Conservation (phyloP, 2,888 invertebrate genomes). For the Aspidiotus destructor region DNA sequence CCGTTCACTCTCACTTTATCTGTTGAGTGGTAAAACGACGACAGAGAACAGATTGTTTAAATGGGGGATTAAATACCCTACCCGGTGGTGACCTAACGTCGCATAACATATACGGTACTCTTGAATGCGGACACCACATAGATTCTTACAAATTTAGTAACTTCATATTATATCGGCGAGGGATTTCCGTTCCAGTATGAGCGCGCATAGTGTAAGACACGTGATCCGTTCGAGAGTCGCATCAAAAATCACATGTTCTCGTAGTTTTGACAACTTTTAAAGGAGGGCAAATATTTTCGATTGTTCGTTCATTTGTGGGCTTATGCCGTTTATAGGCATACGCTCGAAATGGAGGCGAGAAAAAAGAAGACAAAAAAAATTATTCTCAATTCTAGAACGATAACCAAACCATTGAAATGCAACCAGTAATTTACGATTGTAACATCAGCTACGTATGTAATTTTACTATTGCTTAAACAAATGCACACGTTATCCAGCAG, state of each 20-base stretch:
- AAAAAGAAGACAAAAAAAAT: neutral
- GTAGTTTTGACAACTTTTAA: neutral
- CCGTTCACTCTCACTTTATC: conserved; percentile 9
- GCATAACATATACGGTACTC: neutral
- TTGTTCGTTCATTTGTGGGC: neutral
- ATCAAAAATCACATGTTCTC: neutral
- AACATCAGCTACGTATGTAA: neutral
- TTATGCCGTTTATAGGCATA: neutral
- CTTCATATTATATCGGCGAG: neutral
- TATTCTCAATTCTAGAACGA: neutral
- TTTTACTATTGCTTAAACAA: neutral
- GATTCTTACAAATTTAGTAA: neutral
- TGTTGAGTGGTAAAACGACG: conserved; percentile 26
- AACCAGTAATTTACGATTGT: neutral
- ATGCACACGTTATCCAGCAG: neutral
- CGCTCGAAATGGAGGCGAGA: too few relatives aligned
- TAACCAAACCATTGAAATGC: neutral
- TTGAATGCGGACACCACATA: neutral
- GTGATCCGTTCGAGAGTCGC: neutral
- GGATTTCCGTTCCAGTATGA: neutral
- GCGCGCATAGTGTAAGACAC: neutral
- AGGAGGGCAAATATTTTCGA: neutral
- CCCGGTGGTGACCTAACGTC: neutral
- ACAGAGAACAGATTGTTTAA: conserved; percentile 30
- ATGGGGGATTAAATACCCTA: conserved; percentile 15